Conservation (phyloP, 2,797 vertebrate genomes). For the Gorsachius magnificus region DNA sequence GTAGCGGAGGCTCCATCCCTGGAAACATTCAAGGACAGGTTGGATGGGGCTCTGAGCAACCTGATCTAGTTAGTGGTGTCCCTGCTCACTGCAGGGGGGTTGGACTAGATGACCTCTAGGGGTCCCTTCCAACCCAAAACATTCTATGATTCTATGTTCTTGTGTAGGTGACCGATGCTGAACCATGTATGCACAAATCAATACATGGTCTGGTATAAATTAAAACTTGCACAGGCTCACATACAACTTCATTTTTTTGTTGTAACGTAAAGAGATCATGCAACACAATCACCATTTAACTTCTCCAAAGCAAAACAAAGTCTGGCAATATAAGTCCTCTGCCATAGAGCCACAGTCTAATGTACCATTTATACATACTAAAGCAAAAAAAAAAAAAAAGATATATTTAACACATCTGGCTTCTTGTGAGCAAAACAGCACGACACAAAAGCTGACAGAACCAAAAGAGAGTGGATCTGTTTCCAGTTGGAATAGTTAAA, state of each 20-base stretch:
- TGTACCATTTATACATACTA: not conserved
- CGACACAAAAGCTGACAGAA: not conserved
- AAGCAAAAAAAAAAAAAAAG: not conserved
- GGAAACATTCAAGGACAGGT: no score
- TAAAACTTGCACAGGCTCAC: not conserved
- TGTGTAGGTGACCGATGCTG: not conserved
- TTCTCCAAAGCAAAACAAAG: not conserved
- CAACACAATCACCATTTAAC: not conserved
- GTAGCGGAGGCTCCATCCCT: no score
- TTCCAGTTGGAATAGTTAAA: not conserved
- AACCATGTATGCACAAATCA: not conserved
- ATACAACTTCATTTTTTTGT: not conserved
- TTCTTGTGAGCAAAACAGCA: not conserved
- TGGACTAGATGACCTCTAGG: no score
- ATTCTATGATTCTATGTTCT: not conserved
- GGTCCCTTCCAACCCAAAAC: no score
- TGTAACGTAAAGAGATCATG: not conserved
- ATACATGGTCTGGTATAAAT: not conserved
- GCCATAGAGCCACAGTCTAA: not conserved
- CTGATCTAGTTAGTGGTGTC: no score
- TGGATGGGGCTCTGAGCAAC: no score
- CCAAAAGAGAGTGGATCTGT: not conserved
- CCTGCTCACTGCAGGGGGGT: no score
- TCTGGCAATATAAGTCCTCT: not conserved
- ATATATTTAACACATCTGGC: not conserved